Percentiles rank a stretch among this genome's conserved stretches.
Evolutionary conservation across 2,113 vertebrate genomes (phyloP).

Genomic region (Hyaena hyaena): DNA sequence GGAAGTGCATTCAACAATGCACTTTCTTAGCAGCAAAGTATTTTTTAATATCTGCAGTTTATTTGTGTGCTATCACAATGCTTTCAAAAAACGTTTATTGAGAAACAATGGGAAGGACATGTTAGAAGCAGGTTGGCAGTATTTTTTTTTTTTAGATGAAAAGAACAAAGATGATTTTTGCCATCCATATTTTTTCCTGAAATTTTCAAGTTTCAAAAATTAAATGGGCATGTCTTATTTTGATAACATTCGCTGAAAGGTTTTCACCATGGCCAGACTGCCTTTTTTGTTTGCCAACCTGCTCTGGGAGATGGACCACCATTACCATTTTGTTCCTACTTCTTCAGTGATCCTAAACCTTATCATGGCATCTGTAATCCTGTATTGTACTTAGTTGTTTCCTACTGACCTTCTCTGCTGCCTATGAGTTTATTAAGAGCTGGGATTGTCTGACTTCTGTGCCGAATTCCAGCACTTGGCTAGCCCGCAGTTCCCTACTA

Average conservation of each 20-base stretch:
- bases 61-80: background rate
- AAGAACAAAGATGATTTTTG: background rate
- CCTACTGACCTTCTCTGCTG: background rate
- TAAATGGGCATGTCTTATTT: background rate
- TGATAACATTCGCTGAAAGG: background rate
- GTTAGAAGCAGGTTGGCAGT: background rate
- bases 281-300: background rate
- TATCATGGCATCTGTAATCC: background rate
- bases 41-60: background rate
- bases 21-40: background rate
- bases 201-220: slow-evolving; percentile 18
- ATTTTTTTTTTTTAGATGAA: background rate
- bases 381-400: background rate
- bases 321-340: background rate
- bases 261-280: background rate
- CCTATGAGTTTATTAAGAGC: background rate
- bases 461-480: background rate
- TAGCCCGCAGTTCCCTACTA: background rate
- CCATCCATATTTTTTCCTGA: slow-evolving; percentile 26
- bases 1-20: background rate
- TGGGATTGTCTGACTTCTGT: background rate
- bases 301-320: background rate
- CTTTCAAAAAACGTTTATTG: background rate
- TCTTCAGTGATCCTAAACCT: background rate
- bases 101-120: slow-evolving; percentile 5